Evolutionary conservation across 2,888 invertebrate species (phyloP), one percentile per base, ranked within the genome.

Genomic region (Ceriagrion tenellum): DNA sequence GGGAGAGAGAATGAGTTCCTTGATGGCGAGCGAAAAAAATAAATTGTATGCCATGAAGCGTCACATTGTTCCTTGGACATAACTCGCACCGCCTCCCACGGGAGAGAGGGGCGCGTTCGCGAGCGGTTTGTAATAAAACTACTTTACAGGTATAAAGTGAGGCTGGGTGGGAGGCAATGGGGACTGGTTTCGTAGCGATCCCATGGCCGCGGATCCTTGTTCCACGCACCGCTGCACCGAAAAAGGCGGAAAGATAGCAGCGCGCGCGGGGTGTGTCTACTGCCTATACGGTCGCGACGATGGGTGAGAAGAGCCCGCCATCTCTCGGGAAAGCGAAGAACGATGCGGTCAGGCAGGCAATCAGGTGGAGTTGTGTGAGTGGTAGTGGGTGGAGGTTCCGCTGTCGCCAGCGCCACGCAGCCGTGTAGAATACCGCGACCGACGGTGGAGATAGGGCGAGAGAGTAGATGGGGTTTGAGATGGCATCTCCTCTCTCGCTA

Each of bases 171-270:
- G 26, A 18, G 30, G 30, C 30, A n/a, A 18, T 16, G 18, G 30
- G 93, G 93, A 69, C 93, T 93, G 93, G 93, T 93, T 93, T 93
- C 55, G 81, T n/a, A 74, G 47, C 63, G 40, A 91, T 91, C n/a
- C 91, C 91, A 91, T 47, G 69, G 93, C 74, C 69, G 93, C 69
- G 40, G 93, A 23, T 55, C 74, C 23, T 16, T n/a, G 47, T 16
- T 59, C 10, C 47, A 47, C 89, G 89, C 89, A 89, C 89, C 23
- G 55, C 89, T 47, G 55, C 69, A n/a, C 26, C 47, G 63, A 93
- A 74, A 91, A 91, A 91, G 40, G 91, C 63, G 91, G 16, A 59
- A 81, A 81, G 63, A 63, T 63, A 63, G 93, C 40, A n/a, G 81
- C n/a, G 35, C 81, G 81, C n/a, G 18, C 81, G 35, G 81, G n/a